phyloP scores from a whole-genome alignment of 2,888 invertebrate genomes.

The Caenorhabditis plicata region DNA sequence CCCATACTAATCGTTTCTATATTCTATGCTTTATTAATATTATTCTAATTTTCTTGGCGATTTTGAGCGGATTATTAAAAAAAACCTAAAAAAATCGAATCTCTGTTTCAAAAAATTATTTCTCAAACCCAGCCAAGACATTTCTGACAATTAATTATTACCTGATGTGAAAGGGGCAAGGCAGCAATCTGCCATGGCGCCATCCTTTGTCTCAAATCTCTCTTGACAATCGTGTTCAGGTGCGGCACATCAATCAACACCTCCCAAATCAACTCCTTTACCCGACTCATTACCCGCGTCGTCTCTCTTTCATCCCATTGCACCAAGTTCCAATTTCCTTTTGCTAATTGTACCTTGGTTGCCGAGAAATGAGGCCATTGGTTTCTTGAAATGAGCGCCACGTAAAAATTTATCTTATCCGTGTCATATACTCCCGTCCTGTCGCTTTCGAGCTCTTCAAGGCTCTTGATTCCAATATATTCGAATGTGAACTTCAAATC shows the following conservation, averaged over 20 bases:
- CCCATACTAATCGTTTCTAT: constrained; percentile 52
- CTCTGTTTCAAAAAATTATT: neutral
- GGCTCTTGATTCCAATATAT: constrained; percentile 6
- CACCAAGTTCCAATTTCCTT: constrained; percentile 32
- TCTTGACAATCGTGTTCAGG: constrained; percentile 44
- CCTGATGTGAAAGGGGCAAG: constrained; percentile 48
- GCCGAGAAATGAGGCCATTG: constrained; percentile 46
- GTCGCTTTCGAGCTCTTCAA: constrained; percentile 7
- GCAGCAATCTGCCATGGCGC: constrained; percentile 50
- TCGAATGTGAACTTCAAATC: constrained; percentile 12
- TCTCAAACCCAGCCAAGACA: too few relatives aligned
- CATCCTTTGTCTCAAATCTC: constrained; percentile 46
- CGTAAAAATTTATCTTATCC: constrained; percentile 11
- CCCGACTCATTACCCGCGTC: constrained; percentile 1
- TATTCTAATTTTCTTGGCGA: neutral
- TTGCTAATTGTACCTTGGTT: constrained; percentile 26
- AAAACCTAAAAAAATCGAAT: too few relatives aligned
- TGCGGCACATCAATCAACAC: constrained; percentile 46
- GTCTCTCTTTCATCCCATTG: constrained; percentile 16
- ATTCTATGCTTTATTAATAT: neutral
- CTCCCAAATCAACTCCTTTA: constrained; percentile 20
- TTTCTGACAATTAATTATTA: neutral
- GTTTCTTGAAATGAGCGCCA: constrained; percentile 28
- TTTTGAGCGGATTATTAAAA: too few relatives aligned
- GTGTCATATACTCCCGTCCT: too few relatives aligned